A percentile compares a stretch with the other conserved stretches of the same genome.
These are phyloP conservation scores for Augochlorella aurata DNA, from an alignment of 2,888 invertebrate genomes.

Conservation along the genomic window DNA sequence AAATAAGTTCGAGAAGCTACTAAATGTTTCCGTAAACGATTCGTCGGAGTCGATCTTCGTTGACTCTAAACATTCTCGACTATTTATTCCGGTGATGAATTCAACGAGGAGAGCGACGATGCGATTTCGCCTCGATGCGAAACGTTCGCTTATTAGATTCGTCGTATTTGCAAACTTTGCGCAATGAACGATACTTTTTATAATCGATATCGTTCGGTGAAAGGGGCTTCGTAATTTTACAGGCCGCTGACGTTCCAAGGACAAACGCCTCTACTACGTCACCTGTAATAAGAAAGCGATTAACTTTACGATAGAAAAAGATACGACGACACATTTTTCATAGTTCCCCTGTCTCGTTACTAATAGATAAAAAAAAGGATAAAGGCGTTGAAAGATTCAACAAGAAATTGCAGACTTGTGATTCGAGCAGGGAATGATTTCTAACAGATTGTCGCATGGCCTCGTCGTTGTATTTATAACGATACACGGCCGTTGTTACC, in stretches of 20 bases:
- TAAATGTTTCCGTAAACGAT: background rate
- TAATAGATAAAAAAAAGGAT: background rate
- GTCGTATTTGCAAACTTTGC: conserved; percentile 10
- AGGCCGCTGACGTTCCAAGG: background rate
- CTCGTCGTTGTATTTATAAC: too few species aligned
- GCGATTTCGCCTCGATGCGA: background rate
- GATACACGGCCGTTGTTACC: too few species aligned
- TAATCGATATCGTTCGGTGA: conserved; percentile 23
- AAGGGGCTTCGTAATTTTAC: background rate
- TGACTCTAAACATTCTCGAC: background rate
- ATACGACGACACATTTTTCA: background rate
- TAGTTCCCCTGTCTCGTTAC: background rate
- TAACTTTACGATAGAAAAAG: background rate
- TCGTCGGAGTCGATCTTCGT: background rate
- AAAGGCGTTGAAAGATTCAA: too few species aligned
- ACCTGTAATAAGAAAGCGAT: conserved; percentile 1
- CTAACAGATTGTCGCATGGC: too few species aligned
- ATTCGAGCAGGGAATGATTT: too few species aligned
- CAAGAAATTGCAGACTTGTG: too few species aligned
- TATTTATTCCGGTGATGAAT: background rate
- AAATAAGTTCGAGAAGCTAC: too few species aligned
- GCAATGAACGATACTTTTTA: conserved; percentile 1
- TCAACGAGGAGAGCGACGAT: background rate
- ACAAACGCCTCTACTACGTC: background rate
- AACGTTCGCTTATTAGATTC: background rate